Conservation (phyloP, 2,888 invertebrate genomes). For the Syrista parreyssii region DNA sequence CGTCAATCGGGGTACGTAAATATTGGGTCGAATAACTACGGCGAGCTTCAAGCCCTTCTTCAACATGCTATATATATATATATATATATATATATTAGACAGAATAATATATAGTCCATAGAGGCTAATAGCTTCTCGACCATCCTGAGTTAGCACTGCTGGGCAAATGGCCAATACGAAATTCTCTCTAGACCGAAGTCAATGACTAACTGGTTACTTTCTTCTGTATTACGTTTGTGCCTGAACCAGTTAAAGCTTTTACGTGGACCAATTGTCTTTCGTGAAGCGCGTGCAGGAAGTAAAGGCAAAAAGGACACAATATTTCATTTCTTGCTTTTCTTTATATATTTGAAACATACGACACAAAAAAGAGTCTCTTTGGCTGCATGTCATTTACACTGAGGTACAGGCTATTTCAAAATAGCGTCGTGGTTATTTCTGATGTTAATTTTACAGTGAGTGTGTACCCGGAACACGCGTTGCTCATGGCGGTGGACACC, state of each 20-base stretch:
- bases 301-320: neutral
- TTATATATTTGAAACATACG: neutral
- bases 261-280: neutral
- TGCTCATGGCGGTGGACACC: neutral
- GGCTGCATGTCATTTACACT: neutral
- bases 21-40: neutral
- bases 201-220: neutral
- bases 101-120: neutral
- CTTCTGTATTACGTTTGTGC: neutral
- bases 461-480: neutral
- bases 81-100: neutral
- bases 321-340: neutral
- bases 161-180: neutral
- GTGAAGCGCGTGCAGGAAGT: neutral
- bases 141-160: neutral
- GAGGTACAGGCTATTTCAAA: neutral
- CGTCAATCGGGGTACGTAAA: neutral
- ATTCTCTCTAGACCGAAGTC: neutral
- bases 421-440: neutral
- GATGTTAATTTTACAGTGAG: neutral
- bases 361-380: neutral
- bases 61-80: neutral
- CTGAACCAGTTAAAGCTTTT: neutral
- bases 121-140: neutral
- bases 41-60: neutral